Evolutionary conservation across 2,797 vertebrate genomes (phyloP), one percentile per base, ranked within the genome.

Genomic region (Schizopygopsis pylzovi): DNA sequence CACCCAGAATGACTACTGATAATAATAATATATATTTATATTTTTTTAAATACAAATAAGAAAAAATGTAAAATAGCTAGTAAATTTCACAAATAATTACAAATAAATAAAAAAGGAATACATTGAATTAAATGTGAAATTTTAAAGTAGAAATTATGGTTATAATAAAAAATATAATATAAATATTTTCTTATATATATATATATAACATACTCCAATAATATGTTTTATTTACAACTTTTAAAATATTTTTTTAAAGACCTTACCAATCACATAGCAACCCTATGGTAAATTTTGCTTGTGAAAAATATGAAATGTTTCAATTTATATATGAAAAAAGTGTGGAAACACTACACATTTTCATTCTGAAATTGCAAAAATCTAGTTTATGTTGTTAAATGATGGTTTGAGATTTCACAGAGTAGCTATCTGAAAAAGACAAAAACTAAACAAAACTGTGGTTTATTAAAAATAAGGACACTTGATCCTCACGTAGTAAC

Each of bases 391-490:
- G 43, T 49, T 47, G 13, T 28, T 6, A 75, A 20, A 73, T 18
- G n/a, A 28, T 54, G 28, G 33, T 54, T 81, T n/a, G 67, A 18
- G 28, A 56, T 70, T 68, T 47, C 63, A 72, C 43, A 1, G 8
- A 49, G 71, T 45, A 1, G 1, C 45, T 22, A 39, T 39, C 28
- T n/a, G 45, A 37, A 22, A 68, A 15, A 6, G 11, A 37, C 22
- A 39, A 43, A 43, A 41, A 22, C n/a, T 9, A 54, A 20, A 28
- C 10, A 10, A 9, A 6, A 20, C 2, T 61, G 11, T 45, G 7
- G 5, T 65, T 80, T 28, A 10, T 47, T 43, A 28, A 82, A 9
- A 63, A 72, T 54, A 59, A 82, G 59, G 37, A 39, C 61, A 77
- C 11, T 61, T 61, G 75, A 9, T 70, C 41, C 25, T 79, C 41